Percentiles rank a stretch among this genome's conserved stretches.
Conservation (phyloP, 1,140 invertebrate genomes). For the Aradophagus sp. region DNA sequence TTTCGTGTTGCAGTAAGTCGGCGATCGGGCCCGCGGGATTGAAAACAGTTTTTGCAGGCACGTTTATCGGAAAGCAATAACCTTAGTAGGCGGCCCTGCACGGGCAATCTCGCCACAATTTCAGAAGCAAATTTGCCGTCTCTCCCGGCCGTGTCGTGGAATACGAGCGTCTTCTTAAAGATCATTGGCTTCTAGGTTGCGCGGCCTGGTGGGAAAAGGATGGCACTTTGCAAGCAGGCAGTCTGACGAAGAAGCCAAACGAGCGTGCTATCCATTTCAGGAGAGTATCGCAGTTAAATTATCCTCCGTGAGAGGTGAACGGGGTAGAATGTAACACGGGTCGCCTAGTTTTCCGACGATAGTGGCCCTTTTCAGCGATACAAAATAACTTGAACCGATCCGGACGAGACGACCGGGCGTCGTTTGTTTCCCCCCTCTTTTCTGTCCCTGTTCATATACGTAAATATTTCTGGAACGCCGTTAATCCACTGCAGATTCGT, state of each 20-base stretch:
- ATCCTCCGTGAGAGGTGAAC: too few species aligned
- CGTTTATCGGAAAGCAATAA: conserved; percentile 48
- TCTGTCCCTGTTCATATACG: too few species aligned
- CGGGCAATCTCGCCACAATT: conserved; percentile 26
- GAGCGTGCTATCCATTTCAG: conserved; percentile 38
- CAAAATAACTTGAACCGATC: conserved; percentile 33
- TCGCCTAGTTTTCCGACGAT: conserved; percentile 41
- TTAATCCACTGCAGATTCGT: too few species aligned
- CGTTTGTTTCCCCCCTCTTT: conserved; percentile 31
- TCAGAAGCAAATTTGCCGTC: conserved; percentile 44
- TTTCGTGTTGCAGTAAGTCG: too few species aligned
- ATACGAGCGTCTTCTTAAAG: conserved; percentile 44
- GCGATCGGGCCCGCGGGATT: conserved; percentile 19
- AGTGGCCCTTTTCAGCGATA: conserved; percentile 41
- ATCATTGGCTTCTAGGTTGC: conserved; percentile 38
- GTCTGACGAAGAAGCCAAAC: conserved; percentile 1
- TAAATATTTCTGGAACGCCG: too few species aligned
- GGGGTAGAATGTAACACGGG: conserved; percentile 34
- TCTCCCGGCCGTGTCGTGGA: conserved; percentile 21
- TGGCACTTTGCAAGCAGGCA: background rate
- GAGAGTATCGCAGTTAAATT: conserved; percentile 34
- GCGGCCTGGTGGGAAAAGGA: conserved; percentile 10
- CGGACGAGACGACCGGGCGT: conserved; percentile 16
- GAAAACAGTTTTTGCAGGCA: conserved; percentile 21
- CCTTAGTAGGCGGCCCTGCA: conserved; percentile 11